Evolutionary conservation across 2,888 invertebrate genomes (phyloP), one percentile per base, ranked within the genome.

Genomic region (Harpalus rubripes): DNA sequence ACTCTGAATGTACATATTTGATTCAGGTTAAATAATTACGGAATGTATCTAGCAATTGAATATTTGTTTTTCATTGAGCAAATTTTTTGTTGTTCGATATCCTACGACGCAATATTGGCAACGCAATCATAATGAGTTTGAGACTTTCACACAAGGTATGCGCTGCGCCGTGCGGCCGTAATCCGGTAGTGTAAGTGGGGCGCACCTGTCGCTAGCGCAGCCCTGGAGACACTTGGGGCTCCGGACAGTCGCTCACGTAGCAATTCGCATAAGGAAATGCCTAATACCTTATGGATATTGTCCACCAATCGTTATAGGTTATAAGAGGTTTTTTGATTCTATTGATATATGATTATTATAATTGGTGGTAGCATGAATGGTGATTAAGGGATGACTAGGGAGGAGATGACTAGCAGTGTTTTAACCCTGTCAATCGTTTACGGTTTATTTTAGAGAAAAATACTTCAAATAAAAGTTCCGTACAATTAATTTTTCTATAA

Each of bases 61-160:
- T 32, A 32, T 32, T 32, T 32, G 2, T 1, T 52, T 52, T 52
- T 52, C 10, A 52, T 52, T 52, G 44, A 52, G 44, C 8, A 52
- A 52, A 52, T 5, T 32, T 32, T 32, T 32, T 32, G 32, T 6
- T 32, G 32, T 32, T 32, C 6, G 32, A 32, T 32, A 32, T 8
- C 44, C 10, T 52, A 52, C 44, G 44, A 52, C 44, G 44, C 44
- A 52, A 68, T 68, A 68, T 68, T 68, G 12, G 32, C 39, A 59
- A 18, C 18, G 16, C 59, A 59, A 59, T 68, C n/a, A 68, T 15
- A 63, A 76, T 56, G 58, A 39, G 32, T 41, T 16, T 10, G 44
- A 81, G 81, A 81, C 81, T 81, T 81, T 81, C 81, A 81, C 81
- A 81, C 44, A 26, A 81, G 65, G 81, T 68, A 81, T 81, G 81